phyloP scores from a whole-genome alignment of 1,140 invertebrate genomes.

The Lamellibrachia luymesi region DNA sequence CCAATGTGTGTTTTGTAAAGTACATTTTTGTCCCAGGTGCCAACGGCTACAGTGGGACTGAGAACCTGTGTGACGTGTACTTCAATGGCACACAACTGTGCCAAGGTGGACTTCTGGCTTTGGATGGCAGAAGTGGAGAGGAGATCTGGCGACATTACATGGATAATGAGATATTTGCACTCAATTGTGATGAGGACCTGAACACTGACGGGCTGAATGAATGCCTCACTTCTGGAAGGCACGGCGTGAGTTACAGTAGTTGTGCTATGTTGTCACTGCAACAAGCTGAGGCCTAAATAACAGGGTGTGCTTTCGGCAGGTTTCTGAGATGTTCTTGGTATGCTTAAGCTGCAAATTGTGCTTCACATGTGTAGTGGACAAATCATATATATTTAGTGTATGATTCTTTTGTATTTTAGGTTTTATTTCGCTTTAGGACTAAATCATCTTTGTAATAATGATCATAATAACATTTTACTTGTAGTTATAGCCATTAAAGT shows the following conservation, averaged over 20 bases:
- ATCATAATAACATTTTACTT: no score
- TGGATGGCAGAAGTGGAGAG: constrained; percentile 72
- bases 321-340: neutral
- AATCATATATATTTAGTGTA: neutral
- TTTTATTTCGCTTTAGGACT: neutral
- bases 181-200: constrained; percentile 74
- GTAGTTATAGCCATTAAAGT: neutral
- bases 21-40: constrained; percentile 47
- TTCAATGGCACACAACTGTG: constrained; percentile 66
- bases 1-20: neutral
- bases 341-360: neutral
- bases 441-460: no score
- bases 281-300: neutral
- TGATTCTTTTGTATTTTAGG: neutral
- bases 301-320: neutral
- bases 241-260: constrained; percentile 64
- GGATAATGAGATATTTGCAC: constrained; percentile 70
- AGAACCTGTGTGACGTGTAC: constrained; percentile 67
- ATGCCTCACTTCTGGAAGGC: constrained; percentile 72
- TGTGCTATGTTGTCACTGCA: neutral
- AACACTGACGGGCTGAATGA: constrained; percentile 71
- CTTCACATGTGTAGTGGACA: neutral
- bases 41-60: constrained; percentile 59
- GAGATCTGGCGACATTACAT: constrained; percentile 77
- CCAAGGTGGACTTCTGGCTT: constrained; percentile 73